Percentiles rank a stretch among this genome's conserved stretches.
Conservation (phyloP, 1,140 invertebrate species). For the Pseudomyrmex cubaensis region DNA sequence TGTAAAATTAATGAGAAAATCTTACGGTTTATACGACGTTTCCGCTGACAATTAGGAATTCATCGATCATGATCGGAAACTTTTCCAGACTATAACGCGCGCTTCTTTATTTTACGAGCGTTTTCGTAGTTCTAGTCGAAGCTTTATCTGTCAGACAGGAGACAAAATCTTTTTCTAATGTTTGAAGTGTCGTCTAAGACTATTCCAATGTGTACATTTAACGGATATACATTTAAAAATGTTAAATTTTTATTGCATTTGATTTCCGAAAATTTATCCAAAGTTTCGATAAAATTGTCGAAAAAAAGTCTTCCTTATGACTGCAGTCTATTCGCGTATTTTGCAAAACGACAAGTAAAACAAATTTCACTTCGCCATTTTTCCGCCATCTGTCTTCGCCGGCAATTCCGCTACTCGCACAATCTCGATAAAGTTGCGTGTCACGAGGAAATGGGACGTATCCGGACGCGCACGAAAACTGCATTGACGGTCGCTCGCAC, state of each 20-base stretch:
- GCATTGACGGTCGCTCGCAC: constrained; percentile 23
- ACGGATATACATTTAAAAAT: background rate
- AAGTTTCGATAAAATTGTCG: background rate
- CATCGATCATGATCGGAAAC: constrained; percentile 27
- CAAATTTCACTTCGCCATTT: constrained; percentile 38
- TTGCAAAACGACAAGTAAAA: background rate
- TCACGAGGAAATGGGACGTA: constrained; percentile 5
- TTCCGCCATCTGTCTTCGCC: constrained; percentile 37
- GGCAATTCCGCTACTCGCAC: constrained; percentile 13
- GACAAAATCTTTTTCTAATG: too few relatives aligned
- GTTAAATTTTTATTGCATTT: too few relatives aligned
- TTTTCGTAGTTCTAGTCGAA: too few relatives aligned
- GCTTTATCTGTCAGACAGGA: too few relatives aligned
- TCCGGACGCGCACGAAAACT: constrained; percentile 9
- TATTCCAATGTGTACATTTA: too few relatives aligned
- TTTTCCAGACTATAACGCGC: background rate
- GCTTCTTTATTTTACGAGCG: too few relatives aligned
- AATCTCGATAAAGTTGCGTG: constrained; percentile 18
- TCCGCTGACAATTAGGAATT: constrained; percentile 28
- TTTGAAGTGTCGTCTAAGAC: too few relatives aligned
- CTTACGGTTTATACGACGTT: background rate
- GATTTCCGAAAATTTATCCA: too few relatives aligned
- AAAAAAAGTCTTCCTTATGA: background rate
- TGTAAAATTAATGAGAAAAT: constrained; percentile 27
- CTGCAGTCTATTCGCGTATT: background rate